phyloP scores from a whole-genome alignment of 92 coral and sea anemone species.

The Meandrina meandrites region DNA sequence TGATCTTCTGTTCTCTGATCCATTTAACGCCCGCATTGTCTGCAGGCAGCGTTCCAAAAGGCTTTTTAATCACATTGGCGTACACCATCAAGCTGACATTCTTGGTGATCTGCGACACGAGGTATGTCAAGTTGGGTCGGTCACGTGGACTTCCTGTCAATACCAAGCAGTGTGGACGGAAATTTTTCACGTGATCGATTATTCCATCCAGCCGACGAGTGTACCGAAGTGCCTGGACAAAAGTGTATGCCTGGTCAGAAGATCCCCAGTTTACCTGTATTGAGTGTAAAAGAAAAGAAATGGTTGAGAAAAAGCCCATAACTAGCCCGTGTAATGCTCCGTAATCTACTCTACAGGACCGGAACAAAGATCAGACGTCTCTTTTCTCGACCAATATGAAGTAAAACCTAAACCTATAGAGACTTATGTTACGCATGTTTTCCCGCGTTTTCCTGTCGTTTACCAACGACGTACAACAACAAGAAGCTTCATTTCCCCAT shows the following conservation, averaged over 20 bases:
- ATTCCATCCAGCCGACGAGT: constrained; percentile 73
- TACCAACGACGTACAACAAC: too few relatives aligned
- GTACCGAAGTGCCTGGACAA: constrained; percentile 82
- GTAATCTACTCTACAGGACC: too few relatives aligned
- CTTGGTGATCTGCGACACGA: constrained; percentile 90
- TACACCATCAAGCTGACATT: constrained; percentile 94
- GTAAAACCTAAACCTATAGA: too few relatives aligned
- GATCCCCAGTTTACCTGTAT: constrained; percentile 98
- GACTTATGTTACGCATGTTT: too few relatives aligned
- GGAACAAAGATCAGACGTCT: too few relatives aligned
- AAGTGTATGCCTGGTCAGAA: constrained; percentile 90
- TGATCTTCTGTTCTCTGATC: constrained; percentile 81
- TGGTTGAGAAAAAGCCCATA: background rate
- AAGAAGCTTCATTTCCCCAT: too few relatives aligned
- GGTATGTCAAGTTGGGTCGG: constrained; percentile 65
- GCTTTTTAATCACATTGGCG: constrained; percentile 66
- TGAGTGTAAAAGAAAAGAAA: background rate
- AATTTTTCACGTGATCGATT: constrained; percentile 97
- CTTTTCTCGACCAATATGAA: too few relatives aligned
- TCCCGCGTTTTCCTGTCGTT: too few relatives aligned
- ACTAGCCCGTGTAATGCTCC: too few relatives aligned
- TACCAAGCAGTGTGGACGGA: constrained; percentile 95
- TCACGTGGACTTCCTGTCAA: constrained; percentile 77
- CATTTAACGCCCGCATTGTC: constrained; percentile 62
- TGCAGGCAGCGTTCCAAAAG: constrained; percentile 42